Evolutionary conservation across 2,113 vertebrate genomes (phyloP), one percentile per base, ranked within the genome.

Genomic region (Perccottus glenii): DNA sequence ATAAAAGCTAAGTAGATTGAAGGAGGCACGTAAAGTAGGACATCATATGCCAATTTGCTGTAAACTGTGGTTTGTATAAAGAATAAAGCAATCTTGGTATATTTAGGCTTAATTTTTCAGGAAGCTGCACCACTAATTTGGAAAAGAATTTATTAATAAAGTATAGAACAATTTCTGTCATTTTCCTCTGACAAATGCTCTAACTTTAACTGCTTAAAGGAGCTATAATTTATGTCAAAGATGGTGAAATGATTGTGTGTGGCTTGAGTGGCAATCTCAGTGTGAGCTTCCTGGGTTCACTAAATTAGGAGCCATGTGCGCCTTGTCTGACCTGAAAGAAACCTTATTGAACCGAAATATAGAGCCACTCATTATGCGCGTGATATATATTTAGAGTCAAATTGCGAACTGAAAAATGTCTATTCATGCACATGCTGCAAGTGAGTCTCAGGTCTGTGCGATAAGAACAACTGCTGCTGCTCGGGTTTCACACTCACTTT

Each of bases 401-500:
- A 12, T 56, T 64, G 56, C 66, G 67, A 33, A 42, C 44, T 70
- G 35, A 45, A 9, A 68, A 50, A 70, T 78, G 11, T 52, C 55
- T 46, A 65, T 68, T 56, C 11, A 50, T 33, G 12, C 32, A 40
- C 11, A 14, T 49, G 27, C 3, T 58, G 42, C 45, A 48, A 33
- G 49, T 50, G 48, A 40, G 50, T 35, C 19, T 27, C 19, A 27
- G 19, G 19, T 27, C 19, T 27, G 19, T 42, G 64, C 57, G 27
- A 35, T 12, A 53, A 35, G 15, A 45, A 60, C 8, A 56, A 38
- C 38, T 43, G 56, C 12, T 36, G 45, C 49, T 77, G 68, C 75
- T 86, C 65, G 10, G 32, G 64, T 88, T 87, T 80, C 80, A 49
- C 46, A 27, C 11, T 60, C 60, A 75, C 65, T 49, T 55, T 56